phyloP scores from a whole-genome alignment of 1,140 invertebrate genomes.

The Cheumatopsyche charites region DNA sequence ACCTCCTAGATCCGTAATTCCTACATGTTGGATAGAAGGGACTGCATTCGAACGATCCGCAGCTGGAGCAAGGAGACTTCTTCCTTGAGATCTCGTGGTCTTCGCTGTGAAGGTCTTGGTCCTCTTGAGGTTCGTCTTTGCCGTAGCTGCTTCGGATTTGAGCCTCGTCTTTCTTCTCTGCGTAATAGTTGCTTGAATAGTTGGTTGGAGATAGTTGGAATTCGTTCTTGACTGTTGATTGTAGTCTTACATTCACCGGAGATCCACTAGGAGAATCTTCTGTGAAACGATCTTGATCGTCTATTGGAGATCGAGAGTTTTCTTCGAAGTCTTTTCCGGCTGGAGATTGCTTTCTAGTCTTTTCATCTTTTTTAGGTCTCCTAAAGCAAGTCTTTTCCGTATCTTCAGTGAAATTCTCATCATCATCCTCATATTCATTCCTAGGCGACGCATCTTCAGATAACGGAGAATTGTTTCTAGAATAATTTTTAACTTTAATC shows the following conservation, averaged over 20 bases:
- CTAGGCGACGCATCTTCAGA: conserved; percentile 42
- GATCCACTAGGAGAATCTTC: conserved; percentile 45
- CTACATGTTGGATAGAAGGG: conserved; percentile 44
- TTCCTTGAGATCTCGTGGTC: conserved; percentile 57
- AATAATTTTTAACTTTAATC: conserved; percentile 28
- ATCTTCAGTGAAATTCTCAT: conserved; percentile 37
- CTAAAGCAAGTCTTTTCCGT: conserved; percentile 22
- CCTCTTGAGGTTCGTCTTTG: conserved; percentile 52
- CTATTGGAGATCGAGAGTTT: conserved; percentile 42
- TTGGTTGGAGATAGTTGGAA: conserved; percentile 42
- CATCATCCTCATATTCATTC: conserved; percentile 45
- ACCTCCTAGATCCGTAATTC: conserved; percentile 34
- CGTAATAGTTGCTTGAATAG: conserved; percentile 34
- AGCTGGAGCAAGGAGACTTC: conserved; percentile 50
- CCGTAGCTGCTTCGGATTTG: conserved; percentile 47
- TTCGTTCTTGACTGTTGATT: conserved; percentile 44
- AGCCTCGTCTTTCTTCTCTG: conserved; percentile 50
- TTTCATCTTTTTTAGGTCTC: conserved; percentile 21
- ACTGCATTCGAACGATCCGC: conserved; percentile 46
- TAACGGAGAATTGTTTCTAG: conserved; percentile 36
- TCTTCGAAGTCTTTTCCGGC: conserved; percentile 26
- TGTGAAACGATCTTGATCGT: conserved; percentile 45
- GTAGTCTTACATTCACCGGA: conserved; percentile 33
- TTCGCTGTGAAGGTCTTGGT: conserved; percentile 52
- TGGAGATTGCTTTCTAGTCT: neutral